Conservation (phyloP, 1,140 invertebrate species). For the Mizuhopecten yessoensis region DNA sequence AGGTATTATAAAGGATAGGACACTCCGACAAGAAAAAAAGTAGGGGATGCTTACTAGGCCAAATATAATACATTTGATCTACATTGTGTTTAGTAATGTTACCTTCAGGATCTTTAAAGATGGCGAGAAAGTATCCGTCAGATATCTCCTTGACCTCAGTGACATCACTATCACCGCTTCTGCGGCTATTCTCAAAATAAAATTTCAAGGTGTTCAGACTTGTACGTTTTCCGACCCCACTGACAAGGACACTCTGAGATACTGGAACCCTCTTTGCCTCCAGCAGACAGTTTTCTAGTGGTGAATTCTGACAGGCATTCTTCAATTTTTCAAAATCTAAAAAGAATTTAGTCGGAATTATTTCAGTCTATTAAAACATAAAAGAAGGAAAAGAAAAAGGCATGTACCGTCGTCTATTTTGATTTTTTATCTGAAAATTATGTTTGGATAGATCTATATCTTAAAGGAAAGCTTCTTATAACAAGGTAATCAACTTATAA, state of each 20-base stretch:
- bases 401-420: too few species aligned
- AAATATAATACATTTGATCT: too few species aligned
- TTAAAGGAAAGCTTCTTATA: too few species aligned
- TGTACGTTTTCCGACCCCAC: conserved; percentile 49
- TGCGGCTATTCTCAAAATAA: conserved; percentile 69
- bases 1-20: too few species aligned
- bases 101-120: conserved; percentile 65
- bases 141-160: conserved; percentile 50
- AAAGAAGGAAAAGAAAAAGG: too few species aligned
- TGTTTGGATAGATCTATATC: too few species aligned
- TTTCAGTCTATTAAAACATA: too few species aligned
- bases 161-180: conserved; percentile 65
- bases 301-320: conserved; percentile 51
- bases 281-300: conserved; percentile 59
- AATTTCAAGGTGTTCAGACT: conserved; percentile 60
- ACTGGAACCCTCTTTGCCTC: conserved; percentile 55
- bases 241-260: conserved; percentile 65
- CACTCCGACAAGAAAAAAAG: too few species aligned
- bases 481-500: too few species aligned
- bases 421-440: too few species aligned
- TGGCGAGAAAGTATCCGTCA: conserved; percentile 58
- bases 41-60: too few species aligned
- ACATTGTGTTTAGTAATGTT: too few species aligned
- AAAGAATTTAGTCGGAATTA: background rate
- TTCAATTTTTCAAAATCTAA: conserved; percentile 61